phyloP scores from a whole-genome alignment of 2,888 invertebrate genomes.

The Ophioninae sp. region DNA sequence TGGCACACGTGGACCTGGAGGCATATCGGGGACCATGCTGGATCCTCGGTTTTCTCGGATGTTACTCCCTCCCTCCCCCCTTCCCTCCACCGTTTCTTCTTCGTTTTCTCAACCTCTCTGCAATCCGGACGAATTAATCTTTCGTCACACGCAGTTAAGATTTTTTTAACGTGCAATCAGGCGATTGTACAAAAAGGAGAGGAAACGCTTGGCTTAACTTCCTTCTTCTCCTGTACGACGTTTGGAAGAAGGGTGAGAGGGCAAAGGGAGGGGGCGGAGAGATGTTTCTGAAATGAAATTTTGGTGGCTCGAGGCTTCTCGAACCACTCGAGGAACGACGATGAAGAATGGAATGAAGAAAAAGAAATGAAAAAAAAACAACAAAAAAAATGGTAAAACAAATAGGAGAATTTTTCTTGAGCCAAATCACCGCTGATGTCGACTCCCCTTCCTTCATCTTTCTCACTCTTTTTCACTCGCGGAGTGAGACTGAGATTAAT shows the following conservation, averaged over 20 bases:
- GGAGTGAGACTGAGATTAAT: slow-evolving; percentile 71
- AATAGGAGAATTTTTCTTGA: slow-evolving; percentile 65
- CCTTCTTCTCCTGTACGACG: slow-evolving; percentile 31
- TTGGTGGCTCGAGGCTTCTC: slow-evolving; percentile 36
- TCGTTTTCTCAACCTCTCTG: slow-evolving; percentile 27
- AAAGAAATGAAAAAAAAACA: slow-evolving; percentile 9
- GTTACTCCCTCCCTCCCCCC: slow-evolving; percentile 19
- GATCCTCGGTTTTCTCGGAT: not conserved
- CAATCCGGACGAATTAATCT: slow-evolving; percentile 63
- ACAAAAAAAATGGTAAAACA: slow-evolving; percentile 61
- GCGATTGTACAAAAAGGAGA: slow-evolving; percentile 56
- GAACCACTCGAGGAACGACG: slow-evolving; percentile 30
- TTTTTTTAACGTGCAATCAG: slow-evolving; percentile 52
- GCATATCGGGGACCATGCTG: not conserved
- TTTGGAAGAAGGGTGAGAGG: not conserved
- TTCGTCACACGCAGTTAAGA: slow-evolving; percentile 58
- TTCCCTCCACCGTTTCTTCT: slow-evolving; percentile 8
- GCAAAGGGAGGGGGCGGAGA: not conserved
- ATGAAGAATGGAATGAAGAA: slow-evolving; percentile 46
- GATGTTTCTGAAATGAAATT: slow-evolving; percentile 29
- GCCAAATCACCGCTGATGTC: slow-evolving; percentile 59
- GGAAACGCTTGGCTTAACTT: slow-evolving; percentile 52
- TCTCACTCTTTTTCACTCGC: slow-evolving; percentile 18
- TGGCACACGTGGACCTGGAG: slow-evolving; percentile 40
- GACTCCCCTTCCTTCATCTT: slow-evolving; percentile 18